Evolutionary conservation across 2,888 invertebrate species (phyloP), one percentile per base, ranked within the genome.

Genomic region (Ormia ochracea): DNA sequence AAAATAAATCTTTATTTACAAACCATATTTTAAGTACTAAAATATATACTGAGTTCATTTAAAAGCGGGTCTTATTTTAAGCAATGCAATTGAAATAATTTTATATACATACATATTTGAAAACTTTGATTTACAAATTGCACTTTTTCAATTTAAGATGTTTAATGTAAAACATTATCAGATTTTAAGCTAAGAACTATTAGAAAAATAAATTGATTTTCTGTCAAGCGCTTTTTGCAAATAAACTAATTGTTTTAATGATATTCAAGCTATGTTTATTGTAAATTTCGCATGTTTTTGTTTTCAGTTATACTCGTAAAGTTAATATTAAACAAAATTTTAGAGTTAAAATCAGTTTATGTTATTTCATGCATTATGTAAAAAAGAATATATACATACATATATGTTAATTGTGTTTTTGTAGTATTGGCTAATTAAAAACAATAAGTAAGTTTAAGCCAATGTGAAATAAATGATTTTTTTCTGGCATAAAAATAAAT

Each of bases 161-260:
- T 21, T 45, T 45, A 21, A 45, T 45, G 17, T 73, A n/a, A 65
- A 69, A 38, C 4, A 19, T 75, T 66, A 48, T 59, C 26, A 50
- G 50, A 21, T 59, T 78, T 63, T 75, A 74, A 66, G 58, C 54
- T 82, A 78, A 82, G 73, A 38, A n/a, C 61, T 48, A 78, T 79
- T 76, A 63, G 5, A 78, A 74, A 76, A 70, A 76, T 81, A 65
- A 79, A 78, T 77, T 80, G 26, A 82, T 83, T 85, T 85, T 84
- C 85, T 87, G 88, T 88, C 87, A 88, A 89, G 89, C 89, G 89
- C 89, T 88, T 89, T 89, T 89, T 89, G 89, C 88, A 89, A 89
- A 80, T 80, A 75, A 61, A 75, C 75, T 66, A 87, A 83, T 82
- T 82, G 81, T 78, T 78, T 82, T 82, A 81, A 82, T 59, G 38